Evolutionary conservation across 2,888 invertebrate species (phyloP).

Genomic region (Terebella lapidaria): DNA sequence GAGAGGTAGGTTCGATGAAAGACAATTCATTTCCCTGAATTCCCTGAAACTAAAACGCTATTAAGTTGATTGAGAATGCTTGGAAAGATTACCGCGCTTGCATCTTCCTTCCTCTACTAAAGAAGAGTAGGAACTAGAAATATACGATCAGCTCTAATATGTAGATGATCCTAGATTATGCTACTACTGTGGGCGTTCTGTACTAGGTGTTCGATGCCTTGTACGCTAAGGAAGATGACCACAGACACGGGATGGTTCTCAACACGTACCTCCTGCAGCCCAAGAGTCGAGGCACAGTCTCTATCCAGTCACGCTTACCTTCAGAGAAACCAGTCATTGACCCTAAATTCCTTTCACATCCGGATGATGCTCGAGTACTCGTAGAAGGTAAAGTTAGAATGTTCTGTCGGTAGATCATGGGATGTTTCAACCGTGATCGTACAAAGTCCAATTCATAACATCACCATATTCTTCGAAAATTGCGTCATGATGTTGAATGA

Average conservation of each 20-base stretch:
- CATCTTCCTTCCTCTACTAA: no score
- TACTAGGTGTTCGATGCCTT: slow-evolving; percentile 15
- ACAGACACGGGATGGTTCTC: neutral
- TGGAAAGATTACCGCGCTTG: no score
- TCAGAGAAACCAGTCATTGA: slow-evolving; percentile 74
- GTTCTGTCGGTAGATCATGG: neutral
- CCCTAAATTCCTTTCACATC: slow-evolving; percentile 74
- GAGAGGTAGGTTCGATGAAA: slow-evolving; percentile 17
- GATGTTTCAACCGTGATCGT: neutral
- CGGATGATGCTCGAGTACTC: slow-evolving; percentile 57
- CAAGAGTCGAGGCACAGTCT: slow-evolving; percentile 73
- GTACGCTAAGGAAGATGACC: slow-evolving; percentile 7
- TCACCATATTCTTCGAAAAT: no score
- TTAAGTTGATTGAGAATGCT: no score
- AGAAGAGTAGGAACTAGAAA: no score
- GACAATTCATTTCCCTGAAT: neutral
- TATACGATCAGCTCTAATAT: no score
- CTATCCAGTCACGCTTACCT: slow-evolving; percentile 69
- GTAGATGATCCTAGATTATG: no score
- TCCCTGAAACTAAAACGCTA: no score
- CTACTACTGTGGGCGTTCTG: no score
- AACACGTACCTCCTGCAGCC: slow-evolving; percentile 50
- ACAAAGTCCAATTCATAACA: neutral
- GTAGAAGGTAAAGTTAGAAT: slow-evolving; percentile 18
- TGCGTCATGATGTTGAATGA: no score